Conservation (phyloP, 2,797 vertebrate species). For the Podargus strigoides region DNA sequence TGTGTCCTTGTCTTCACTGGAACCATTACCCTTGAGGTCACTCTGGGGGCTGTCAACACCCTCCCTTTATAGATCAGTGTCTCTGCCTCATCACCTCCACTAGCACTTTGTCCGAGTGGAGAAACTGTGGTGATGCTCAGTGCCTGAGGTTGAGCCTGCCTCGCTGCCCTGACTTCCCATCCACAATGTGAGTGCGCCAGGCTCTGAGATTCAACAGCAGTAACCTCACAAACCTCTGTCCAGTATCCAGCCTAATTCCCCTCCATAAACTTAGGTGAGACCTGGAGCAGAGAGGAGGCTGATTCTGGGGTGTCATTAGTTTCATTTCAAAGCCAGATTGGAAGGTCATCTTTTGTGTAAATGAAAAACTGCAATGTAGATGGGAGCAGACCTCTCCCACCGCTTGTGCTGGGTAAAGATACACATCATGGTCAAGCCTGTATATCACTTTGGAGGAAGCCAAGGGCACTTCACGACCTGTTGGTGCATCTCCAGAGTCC, state of each 20-base stretch:
- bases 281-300: not conserved
- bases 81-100: not conserved
- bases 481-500: not conserved
- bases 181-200: rapidly evolving
- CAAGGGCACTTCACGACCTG: not conserved
- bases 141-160: not conserved
- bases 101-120: not conserved
- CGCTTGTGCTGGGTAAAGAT: not conserved
- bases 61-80: not conserved
- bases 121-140: not conserved
- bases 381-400: not conserved
- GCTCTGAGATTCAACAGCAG: not conserved
- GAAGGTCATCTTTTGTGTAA: not conserved
- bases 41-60: not conserved
- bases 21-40: not conserved
- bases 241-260: not conserved
- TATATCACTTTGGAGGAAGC: not conserved
- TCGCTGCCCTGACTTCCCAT: not conserved
- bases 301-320: not conserved
- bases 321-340: not conserved
- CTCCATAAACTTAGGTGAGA: not conserved
- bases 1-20: not conserved
- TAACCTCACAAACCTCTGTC: not conserved
- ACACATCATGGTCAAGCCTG: not conserved
- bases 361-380: not conserved